Evolutionary conservation across 2,888 invertebrate species (phyloP), one percentile per base, ranked within the genome.

Genomic region (Argyresthia albistria): DNA sequence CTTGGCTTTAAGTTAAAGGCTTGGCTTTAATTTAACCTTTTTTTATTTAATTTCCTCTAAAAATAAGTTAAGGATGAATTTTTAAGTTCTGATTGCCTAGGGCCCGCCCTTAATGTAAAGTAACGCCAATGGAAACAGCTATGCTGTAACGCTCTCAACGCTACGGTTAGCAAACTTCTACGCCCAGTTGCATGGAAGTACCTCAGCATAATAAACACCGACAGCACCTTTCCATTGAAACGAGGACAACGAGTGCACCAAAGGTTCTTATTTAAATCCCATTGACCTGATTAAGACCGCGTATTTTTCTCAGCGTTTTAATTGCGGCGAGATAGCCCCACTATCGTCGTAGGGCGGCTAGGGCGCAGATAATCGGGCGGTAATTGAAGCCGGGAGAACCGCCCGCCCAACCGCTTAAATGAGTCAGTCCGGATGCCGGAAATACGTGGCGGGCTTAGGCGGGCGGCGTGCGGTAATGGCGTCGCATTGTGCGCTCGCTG

Each of bases 401-500:
- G 54, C 53, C 53, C 59, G 57, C 59, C 58, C 59, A 58, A 58
- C 58, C 61, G 60, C 58, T 74, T 78, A 86, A 86, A 86, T 86
- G 84, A 83, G 73, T 76, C 69, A 66, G 66, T 67, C 67, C 67
- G 73, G 74, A 84, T 86, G 69, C 83, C 84, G 82, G 84, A 84
- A 83, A 86, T 86, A 83, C 80, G 80, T 79, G 66, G 82, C 25
- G 25, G 25, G 25, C 25, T 25, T 25, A 25, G 25, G 25, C 25
- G 25, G 76, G 80, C 65, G 77, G 72, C 78, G 65, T 61, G 67
- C 78, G 75, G 80, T 81, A 79, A 81, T 78, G 73, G 75, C 73
- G 70, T 70, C 72, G 76, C 77, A 82, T 84, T 86, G 81, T 83
- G 74, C 66, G 76, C 78, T 82, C 80, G 81, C 80, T 74, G 80